These are phyloP conservation scores for Micrasema longulum DNA, from an alignment of 1,140 invertebrate species.

Conservation along the genomic window DNA sequence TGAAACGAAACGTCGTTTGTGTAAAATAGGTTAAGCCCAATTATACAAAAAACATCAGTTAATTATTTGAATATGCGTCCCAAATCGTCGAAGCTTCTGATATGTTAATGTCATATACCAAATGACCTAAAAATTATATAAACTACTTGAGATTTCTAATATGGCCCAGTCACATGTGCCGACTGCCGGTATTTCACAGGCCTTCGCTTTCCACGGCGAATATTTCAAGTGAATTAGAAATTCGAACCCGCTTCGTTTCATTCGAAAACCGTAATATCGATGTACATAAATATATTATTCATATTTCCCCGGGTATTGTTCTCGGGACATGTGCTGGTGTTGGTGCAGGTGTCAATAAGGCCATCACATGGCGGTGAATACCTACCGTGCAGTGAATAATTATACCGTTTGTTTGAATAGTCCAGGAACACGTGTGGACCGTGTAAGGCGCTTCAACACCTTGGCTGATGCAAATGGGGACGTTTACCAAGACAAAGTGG, in stretches of 20 bases:
- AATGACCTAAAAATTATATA: no score
- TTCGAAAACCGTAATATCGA: slow-evolving; percentile 1
- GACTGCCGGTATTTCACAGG: neutral
- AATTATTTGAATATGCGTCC: no score
- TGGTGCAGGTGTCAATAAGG: slow-evolving; percentile 4
- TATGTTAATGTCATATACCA: no score
- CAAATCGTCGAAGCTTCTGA: no score
- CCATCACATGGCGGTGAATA: slow-evolving; percentile 9
- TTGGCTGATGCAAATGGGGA: no score
- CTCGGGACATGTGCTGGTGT: neutral
- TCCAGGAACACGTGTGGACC: neutral
- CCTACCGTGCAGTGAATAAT: slow-evolving; percentile 11
- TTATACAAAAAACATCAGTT: no score
- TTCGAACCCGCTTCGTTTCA: slow-evolving; percentile 4
- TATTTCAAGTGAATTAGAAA: slow-evolving; percentile 13
- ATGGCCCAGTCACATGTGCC: no score
- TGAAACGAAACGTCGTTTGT: no score
- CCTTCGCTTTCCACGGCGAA: slow-evolving; percentile 3
- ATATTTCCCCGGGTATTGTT: slow-evolving; percentile 26
- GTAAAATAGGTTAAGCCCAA: no score
- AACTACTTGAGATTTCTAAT: no score
- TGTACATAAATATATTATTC: slow-evolving; percentile 25
- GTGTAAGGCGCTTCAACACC: neutral
- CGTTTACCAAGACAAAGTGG: no score
- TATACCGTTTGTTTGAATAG: slow-evolving; percentile 25